Percentiles rank a stretch among this genome's conserved stretches.
Conservation (phyloP, 2,113 vertebrate species). For the Hiodon alosoides region DNA sequence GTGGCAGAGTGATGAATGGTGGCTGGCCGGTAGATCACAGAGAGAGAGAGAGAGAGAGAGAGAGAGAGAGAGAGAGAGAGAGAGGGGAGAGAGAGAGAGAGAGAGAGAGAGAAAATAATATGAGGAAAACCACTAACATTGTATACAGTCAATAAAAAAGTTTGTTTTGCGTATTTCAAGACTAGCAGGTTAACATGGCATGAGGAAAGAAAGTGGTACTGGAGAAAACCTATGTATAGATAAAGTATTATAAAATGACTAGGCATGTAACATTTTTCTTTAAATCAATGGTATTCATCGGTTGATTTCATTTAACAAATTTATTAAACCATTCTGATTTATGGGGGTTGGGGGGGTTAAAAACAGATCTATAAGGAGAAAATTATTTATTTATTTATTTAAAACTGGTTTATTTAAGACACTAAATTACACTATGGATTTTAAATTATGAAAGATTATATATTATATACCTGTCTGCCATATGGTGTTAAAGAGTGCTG, state of each 20-base stretch:
- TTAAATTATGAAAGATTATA: too few species aligned
- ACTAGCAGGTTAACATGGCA: not conserved
- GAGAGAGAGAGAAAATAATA: constrained; percentile 17
- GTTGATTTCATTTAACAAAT: constrained; percentile 37
- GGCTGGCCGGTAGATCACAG: constrained; percentile 61
- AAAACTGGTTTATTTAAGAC: too few species aligned
- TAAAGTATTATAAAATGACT: constrained; percentile 5
- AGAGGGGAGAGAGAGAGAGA: not conserved
- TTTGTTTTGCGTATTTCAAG: constrained; percentile 5
- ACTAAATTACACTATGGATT: too few species aligned
- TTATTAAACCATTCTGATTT: constrained; percentile 33
- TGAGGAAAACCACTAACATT: constrained; percentile 47
- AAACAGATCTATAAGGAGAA: too few species aligned
- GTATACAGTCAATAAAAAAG: constrained; percentile 18
- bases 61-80: not conserved
- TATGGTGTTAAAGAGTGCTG: too few species aligned
- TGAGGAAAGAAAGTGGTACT: not conserved
- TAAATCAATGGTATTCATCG: constrained; percentile 32
- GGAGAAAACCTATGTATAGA: constrained; percentile 3
- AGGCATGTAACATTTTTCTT: constrained; percentile 14
- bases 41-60: constrained; percentile 8
- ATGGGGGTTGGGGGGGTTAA: not conserved
- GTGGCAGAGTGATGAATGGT: constrained; percentile 67
- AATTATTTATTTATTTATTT: too few species aligned
- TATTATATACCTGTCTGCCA: too few species aligned